These are phyloP conservation scores for Chorisops tibialis DNA, from an alignment of 2,888 invertebrate genomes.

Conservation along the genomic window DNA sequence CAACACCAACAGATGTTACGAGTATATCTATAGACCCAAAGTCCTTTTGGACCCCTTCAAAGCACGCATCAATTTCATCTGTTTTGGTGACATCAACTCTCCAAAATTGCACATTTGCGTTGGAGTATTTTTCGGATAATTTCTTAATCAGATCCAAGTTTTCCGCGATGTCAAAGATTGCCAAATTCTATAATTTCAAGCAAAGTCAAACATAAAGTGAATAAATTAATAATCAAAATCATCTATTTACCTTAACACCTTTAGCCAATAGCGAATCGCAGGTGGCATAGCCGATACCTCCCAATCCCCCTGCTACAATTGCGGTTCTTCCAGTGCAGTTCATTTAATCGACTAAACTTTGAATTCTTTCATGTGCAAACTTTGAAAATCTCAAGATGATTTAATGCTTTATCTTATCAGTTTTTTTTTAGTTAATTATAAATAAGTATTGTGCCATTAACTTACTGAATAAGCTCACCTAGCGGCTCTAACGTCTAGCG, in stretches of 20 bases:
- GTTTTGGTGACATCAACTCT: conserved; percentile 44
- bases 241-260: conserved; percentile 39
- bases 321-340: conserved; percentile 36
- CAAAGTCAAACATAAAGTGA: too few species aligned
- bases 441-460: too few species aligned
- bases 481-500: too few species aligned
- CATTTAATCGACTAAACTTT: conserved; percentile 17
- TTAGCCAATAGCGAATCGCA: conserved; percentile 42
- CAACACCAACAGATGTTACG: conserved; percentile 44
- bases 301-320: conserved; percentile 42
- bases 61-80: conserved; percentile 41
- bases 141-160: conserved; percentile 45
- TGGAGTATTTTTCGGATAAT: conserved; percentile 41
- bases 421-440: too few species aligned
- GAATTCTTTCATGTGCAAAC: too few species aligned
- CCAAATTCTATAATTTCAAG: conserved; percentile 45
- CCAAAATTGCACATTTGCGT: conserved; percentile 41
- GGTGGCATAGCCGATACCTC: conserved; percentile 41
- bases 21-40: conserved; percentile 45
- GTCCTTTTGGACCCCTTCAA: conserved; percentile 42
- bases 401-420: too few species aligned
- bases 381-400: too few species aligned
- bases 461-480: too few species aligned
- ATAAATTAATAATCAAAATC: not conserved
- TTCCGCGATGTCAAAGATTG: conserved; percentile 45